Base-by-base conservation (phyloP, 2,888 invertebrate species). In the Gasteruption jaculator region DNA sequence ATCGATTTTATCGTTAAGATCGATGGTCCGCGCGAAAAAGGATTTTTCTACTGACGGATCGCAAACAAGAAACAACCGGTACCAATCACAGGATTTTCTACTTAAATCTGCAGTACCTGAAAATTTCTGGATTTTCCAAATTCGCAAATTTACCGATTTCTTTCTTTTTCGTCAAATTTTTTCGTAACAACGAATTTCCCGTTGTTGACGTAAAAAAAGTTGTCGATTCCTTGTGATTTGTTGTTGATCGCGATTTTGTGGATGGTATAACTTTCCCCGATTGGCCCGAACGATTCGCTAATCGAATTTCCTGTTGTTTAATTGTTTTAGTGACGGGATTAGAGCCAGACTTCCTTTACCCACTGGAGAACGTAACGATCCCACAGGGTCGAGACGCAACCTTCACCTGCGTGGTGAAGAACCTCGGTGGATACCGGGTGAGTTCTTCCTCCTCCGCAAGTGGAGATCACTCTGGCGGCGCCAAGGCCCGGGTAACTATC, bases 371-470 rank as follows among this genome's bases (percentile, higher is more conserved):
- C 78, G 81, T 88, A 73, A 88, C 88, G 53, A 85, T 88, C 61
- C 80, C 86, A 50, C 85, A 86, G 72, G 88, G 88, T 50, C 76
- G 86, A 59, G 87, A 88, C 75, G 87, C 87, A 58, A 83, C 84
- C 70, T 86, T 88, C 75, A 86, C 86, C 56, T 88, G 88, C 70
- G 85, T 86, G 67, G 87, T 88, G 65, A 86, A 86, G 77, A 85
- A 88, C 79, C 81, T 88, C 70, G 83, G 83, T 64, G 82, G 82
- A 77, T 81, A 76, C 71, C 67, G 69, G 65, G 91, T 91, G 89
- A 90, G 89, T 89, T 86, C 86, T 61, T 68, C 64, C 57, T 65
- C 68, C 59, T 61, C 68, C 64, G 62, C 60, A 63, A 65, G 66
- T 65, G 61, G 63, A 61, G 67, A 68, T 67, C 68, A 67, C 60